These are phyloP conservation scores for Falcunculus frontatus DNA, from an alignment of 2,113 vertebrate genomes.

Conservation along the genomic window DNA sequence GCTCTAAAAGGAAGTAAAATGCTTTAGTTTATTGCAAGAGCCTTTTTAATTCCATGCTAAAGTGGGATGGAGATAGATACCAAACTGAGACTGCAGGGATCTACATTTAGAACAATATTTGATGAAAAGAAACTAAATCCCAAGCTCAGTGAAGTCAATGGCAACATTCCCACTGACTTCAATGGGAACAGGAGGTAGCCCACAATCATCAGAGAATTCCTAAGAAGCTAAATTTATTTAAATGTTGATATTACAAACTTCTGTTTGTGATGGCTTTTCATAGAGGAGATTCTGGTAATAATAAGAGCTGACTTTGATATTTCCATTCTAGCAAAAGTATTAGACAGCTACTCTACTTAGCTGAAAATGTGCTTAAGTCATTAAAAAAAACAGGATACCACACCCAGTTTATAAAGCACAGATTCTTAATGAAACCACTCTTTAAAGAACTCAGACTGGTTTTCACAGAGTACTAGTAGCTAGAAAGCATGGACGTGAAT, in stretches of 20 bases:
- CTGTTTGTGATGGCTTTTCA: background rate
- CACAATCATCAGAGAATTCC: background rate
- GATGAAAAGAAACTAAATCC: background rate
- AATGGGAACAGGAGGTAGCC: background rate
- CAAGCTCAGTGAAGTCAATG: background rate
- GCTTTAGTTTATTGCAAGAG: background rate
- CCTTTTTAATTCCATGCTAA: background rate
- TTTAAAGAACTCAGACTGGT: background rate
- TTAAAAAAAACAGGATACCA: constrained; percentile 7
- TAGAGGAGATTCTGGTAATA: background rate
- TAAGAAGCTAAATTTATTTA: background rate
- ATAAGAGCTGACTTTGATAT: background rate
- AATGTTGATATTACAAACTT: background rate
- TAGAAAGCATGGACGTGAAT: background rate
- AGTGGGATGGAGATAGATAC: background rate
- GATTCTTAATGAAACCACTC: background rate
- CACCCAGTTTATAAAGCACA: constrained; percentile 17
- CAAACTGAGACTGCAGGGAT: background rate
- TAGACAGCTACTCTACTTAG: background rate
- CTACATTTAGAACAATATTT: background rate
- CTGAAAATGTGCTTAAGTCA: constrained; percentile 34
- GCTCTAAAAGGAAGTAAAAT: constrained; percentile 17
- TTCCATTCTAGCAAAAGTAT: constrained; percentile 24
- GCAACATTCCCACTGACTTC: constrained; percentile 5
- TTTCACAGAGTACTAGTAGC: background rate